Evolutionary conservation across 2,113 vertebrate species (phyloP).

Genomic region (Pan troglodytes): DNA sequence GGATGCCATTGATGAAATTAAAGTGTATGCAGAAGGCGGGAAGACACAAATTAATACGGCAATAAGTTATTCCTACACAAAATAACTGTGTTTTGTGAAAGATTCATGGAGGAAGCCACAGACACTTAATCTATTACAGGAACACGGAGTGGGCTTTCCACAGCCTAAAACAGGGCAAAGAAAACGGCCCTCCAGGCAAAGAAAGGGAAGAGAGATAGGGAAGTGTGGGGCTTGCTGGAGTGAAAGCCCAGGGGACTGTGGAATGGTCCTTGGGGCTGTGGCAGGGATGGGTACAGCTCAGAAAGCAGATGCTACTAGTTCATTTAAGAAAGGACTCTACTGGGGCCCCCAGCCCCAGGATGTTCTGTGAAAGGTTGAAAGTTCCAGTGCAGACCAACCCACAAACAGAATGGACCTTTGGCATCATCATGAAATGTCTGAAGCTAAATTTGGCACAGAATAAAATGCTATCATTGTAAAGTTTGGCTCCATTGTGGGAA

Average conservation of each 20-base stretch:
- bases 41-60: not conserved
- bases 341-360: not conserved
- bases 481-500: not conserved
- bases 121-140: not conserved
- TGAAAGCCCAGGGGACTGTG: accelerated
- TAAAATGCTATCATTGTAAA: not conserved
- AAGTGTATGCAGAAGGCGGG: not conserved
- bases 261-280: accelerated
- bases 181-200: not conserved
- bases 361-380: not conserved
- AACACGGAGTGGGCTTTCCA: not conserved
- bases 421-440: too few relatives aligned
- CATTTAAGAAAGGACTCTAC: too few relatives aligned
- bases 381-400: too few relatives aligned
- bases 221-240: accelerated
- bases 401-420: not conserved
- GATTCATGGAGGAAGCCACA: not conserved
- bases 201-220: not conserved
- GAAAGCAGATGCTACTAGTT: not conserved
- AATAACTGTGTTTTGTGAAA: not conserved
- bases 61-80: not conserved
- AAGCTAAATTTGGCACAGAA: not conserved
- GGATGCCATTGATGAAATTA: not conserved
- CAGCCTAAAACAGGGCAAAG: not conserved
- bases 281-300: not conserved